phyloP scores from a whole-genome alignment of 2,888 invertebrate species.

The Diaperis boleti region DNA sequence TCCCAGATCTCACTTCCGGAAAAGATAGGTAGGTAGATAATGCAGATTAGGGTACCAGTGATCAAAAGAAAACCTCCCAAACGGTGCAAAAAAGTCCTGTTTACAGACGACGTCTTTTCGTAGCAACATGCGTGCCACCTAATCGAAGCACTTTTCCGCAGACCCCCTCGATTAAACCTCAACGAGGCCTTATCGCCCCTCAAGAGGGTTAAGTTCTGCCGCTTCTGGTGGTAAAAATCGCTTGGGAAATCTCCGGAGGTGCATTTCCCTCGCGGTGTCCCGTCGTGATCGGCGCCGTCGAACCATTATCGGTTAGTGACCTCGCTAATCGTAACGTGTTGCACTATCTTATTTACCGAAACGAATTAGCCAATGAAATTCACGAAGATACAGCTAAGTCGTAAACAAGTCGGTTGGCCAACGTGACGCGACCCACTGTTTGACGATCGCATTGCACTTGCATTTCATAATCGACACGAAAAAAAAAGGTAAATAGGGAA shows the following conservation, averaged over 20 bases:
- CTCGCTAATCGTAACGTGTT: slow-evolving; percentile 41
- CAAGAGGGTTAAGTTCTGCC: slow-evolving; percentile 24
- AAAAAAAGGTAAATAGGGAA: too few species aligned
- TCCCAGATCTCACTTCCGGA: too few species aligned
- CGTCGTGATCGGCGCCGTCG: slow-evolving; percentile 10
- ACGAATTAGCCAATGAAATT: slow-evolving; percentile 44
- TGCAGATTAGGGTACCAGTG: too few species aligned
- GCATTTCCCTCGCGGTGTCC: slow-evolving; percentile 16
- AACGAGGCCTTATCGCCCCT: slow-evolving; percentile 30
- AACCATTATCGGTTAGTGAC: slow-evolving; percentile 42
- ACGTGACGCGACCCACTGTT: slow-evolving; percentile 36
- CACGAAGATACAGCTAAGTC: slow-evolving; percentile 38
- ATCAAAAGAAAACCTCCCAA: too few species aligned
- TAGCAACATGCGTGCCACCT: too few species aligned
- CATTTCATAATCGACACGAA: too few species aligned
- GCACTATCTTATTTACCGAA: slow-evolving; percentile 45
- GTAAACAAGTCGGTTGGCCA: slow-evolving; percentile 42
- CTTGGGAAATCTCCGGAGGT: slow-evolving; percentile 23
- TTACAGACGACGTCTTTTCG: too few species aligned
- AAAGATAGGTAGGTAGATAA: too few species aligned
- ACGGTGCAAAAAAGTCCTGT: too few species aligned
- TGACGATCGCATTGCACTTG: slow-evolving; percentile 25
- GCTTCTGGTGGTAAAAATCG: slow-evolving; percentile 11
- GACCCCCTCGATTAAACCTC: too few species aligned
- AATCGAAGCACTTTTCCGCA: too few species aligned